Evolutionary conservation across 2,113 vertebrate species (phyloP).

Genomic region (Coturnix japonica): DNA sequence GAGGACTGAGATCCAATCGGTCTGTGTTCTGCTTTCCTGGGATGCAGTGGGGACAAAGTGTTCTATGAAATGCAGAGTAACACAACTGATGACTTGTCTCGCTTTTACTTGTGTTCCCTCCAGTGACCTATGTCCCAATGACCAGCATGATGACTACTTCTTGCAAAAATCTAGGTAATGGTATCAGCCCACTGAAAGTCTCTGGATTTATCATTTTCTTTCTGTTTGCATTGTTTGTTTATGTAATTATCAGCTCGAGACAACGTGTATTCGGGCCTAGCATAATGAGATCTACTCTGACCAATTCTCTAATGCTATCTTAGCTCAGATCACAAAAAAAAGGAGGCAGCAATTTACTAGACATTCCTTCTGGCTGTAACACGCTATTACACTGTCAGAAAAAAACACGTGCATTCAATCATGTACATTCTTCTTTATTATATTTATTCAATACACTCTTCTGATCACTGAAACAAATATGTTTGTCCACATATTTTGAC

Average conservation of each 20-base stretch:
- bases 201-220: background rate
- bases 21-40: background rate
- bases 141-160: background rate
- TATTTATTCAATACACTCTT: background rate
- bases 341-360: background rate
- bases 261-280: background rate
- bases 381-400: background rate
- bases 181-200: rapidly evolving
- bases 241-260: background rate
- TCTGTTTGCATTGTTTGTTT: background rate
- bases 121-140: background rate
- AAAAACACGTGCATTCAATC: background rate
- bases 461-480: background rate
- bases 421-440: background rate
- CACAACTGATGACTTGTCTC: background rate
- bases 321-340: background rate
- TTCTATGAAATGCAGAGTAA: background rate
- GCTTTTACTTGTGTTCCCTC: background rate
- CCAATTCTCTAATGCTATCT: background rate
- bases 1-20: background rate
- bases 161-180: background rate
- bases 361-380: background rate
- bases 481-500: background rate
- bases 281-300: background rate
- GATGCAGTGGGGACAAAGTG: background rate